A percentile compares a stretch with the other conserved stretches of the same genome.
Evolutionary conservation across 2,113 vertebrate species (phyloP).

Genomic region (Trematocara zebra): DNA sequence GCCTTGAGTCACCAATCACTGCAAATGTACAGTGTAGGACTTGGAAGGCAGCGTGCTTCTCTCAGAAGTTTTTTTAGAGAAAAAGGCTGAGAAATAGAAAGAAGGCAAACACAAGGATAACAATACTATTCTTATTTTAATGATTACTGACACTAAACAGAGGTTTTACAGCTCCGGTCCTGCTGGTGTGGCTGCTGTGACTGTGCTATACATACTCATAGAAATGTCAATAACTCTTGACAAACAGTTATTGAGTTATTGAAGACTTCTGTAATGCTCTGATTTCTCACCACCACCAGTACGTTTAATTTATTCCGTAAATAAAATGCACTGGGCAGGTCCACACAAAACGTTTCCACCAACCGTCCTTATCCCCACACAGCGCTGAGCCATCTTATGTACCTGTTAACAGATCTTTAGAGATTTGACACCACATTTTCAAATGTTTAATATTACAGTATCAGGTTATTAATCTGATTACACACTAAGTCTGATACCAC

Average conservation of each 20-base stretch:
- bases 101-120: neutral
- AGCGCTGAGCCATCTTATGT: fast-evolving
- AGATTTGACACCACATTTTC: neutral
- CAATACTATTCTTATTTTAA: neutral
- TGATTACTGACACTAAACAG: neutral
- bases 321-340: neutral
- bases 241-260: neutral
- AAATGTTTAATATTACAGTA: neutral
- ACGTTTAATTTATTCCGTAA: neutral
- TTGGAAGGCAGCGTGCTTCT: neutral
- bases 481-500: neutral
- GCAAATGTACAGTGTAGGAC: neutral
- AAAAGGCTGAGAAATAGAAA: neutral
- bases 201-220: neutral
- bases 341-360: neutral
- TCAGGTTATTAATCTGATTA: neutral
- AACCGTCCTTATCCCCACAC: neutral
- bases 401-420: neutral
- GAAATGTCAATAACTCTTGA: neutral
- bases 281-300: neutral
- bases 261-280: neutral
- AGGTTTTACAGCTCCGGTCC: neutral
- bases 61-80: neutral
- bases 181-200: neutral
- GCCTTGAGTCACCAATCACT: neutral